phyloP scores from a whole-genome alignment of 1,140 invertebrate genomes.

The Hestina assimilis region DNA sequence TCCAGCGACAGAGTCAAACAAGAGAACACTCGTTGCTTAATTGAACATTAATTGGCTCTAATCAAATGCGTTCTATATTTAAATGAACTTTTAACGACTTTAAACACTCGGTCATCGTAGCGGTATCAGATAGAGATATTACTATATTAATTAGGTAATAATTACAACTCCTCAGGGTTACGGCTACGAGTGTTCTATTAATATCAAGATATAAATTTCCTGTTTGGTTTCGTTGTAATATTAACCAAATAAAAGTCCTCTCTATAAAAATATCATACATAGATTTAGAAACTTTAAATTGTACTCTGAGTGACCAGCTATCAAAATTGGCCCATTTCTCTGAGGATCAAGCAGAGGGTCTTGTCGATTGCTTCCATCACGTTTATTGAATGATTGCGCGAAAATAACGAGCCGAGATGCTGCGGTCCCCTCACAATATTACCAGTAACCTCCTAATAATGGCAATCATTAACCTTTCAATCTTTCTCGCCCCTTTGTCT shows the following conservation, averaged over 20 bases:
- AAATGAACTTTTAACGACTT: slow-evolving; percentile 72
- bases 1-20: slow-evolving; percentile 53
- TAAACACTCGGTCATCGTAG: slow-evolving; percentile 29
- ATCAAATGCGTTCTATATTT: slow-evolving; percentile 78
- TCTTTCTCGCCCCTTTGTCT: slow-evolving; percentile 38
- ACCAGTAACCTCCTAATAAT: slow-evolving; percentile 52
- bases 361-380: slow-evolving; percentile 70
- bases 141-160: not conserved
- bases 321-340: slow-evolving; percentile 69
- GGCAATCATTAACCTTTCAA: slow-evolving; percentile 60
- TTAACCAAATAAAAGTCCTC: too few relatives aligned
- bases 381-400: slow-evolving; percentile 78
- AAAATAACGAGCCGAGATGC: slow-evolving; percentile 62
- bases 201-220: too few relatives aligned
- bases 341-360: slow-evolving; percentile 62
- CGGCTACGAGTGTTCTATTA: too few relatives aligned
- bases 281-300: not conserved
- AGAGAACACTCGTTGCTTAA: slow-evolving; percentile 64
- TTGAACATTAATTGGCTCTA: slow-evolving; percentile 76
- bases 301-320: slow-evolving; percentile 22
- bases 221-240: too few relatives aligned
- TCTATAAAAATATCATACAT: too few relatives aligned
- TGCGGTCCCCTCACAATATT: slow-evolving; percentile 48
- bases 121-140: slow-evolving; percentile 15
- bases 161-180: not conserved